A percentile compares a stretch with the other conserved stretches of the same genome.
phyloP scores from a whole-genome alignment of 2,888 invertebrate species.

The Achlya flavicornis region DNA sequence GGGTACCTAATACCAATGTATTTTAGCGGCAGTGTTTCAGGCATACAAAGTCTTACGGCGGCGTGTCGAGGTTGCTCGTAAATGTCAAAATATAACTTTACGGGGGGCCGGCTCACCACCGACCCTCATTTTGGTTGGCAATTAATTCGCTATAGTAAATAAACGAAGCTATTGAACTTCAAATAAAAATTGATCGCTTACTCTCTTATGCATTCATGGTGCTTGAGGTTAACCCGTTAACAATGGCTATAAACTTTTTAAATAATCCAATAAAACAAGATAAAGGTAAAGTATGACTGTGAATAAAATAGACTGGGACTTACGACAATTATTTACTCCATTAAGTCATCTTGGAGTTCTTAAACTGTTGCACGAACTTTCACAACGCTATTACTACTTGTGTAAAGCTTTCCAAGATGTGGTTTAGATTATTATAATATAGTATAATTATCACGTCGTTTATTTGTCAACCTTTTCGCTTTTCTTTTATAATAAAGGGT shows the following conservation, averaged over 20 bases:
- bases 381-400: no score
- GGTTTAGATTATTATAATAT: no score
- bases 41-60: conserved; percentile 13
- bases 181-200: conserved; percentile 2
- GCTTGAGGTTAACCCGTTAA: not conserved
- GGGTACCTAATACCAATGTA: not conserved
- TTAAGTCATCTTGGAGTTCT: no score
- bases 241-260: not conserved
- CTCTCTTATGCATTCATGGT: not conserved
- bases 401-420: no score
- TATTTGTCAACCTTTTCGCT: not conserved
- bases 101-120: conserved; percentile 44
- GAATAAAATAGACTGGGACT: no score
- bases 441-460: not conserved
- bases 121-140: conserved; percentile 51
- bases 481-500: not conserved
- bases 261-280: no score
- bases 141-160: conserved; percentile 57
- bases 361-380: no score
- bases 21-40: conserved; percentile 11
- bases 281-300: no score
- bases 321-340: no score
- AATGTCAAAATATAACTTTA: conserved; percentile 55
- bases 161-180: conserved; percentile 44
- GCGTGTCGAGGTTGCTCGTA: conserved; percentile 37